phyloP scores from a whole-genome alignment of 2,888 invertebrate genomes.

The Zeuzera pyrina region DNA sequence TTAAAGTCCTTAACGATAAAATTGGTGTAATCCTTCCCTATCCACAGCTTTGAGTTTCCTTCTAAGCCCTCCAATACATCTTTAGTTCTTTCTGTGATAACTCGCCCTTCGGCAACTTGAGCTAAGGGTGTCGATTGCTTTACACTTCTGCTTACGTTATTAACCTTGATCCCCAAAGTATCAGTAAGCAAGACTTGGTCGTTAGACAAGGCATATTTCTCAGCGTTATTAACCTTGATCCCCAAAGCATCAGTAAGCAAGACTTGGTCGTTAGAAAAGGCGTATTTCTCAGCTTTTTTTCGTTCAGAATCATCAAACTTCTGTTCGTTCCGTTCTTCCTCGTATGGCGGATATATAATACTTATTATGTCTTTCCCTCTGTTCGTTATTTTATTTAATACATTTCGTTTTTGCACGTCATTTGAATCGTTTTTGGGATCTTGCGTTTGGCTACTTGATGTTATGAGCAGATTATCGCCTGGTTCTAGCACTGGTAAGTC shows the following conservation, averaged over 20 bases:
- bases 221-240: conserved; percentile 6
- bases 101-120: conserved; percentile 51
- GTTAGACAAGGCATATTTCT: conserved; percentile 52
- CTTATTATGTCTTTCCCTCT: conserved; percentile 61
- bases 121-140: conserved; percentile 49
- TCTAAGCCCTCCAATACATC: conserved; percentile 52
- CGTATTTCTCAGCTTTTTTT: conserved; percentile 63
- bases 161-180: conserved; percentile 23
- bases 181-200: conserved; percentile 55
- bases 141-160: conserved; percentile 21
- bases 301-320: conserved; percentile 58
- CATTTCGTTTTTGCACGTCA: conserved; percentile 48
- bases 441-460: conserved; percentile 24
- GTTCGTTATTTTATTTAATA: conserved; percentile 56
- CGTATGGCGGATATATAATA: conserved; percentile 58
- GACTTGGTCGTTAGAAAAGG: conserved; percentile 51
- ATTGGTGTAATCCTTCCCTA: conserved; percentile 97
- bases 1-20: conserved; percentile 96
- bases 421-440: conserved; percentile 32
- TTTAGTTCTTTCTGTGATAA: conserved; percentile 47
- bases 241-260: conserved; percentile 48
- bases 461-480: conserved; percentile 76
- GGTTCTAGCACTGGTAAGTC: conserved; percentile 73
- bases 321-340: conserved; percentile 53
- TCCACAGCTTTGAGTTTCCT: conserved; percentile 90